Conservation (phyloP, 2,797 vertebrate species). For the Myotis findleyi region DNA sequence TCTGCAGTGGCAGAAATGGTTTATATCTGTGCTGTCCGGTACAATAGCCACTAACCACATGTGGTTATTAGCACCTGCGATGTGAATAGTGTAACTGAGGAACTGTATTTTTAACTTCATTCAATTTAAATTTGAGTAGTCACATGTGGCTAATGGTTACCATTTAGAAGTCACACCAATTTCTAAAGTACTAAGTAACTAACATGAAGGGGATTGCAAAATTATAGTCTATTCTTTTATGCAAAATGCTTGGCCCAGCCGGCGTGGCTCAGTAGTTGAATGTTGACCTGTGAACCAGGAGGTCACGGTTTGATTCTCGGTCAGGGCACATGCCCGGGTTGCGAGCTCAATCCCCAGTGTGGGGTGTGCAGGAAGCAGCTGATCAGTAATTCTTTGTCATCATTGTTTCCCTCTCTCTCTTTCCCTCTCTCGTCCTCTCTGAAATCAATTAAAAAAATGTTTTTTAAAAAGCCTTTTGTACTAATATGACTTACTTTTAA, state of each 20-base stretch:
- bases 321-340: no score
- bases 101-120: not conserved
- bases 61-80: not conserved
- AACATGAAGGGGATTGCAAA: not conserved
- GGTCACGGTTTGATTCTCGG: no score
- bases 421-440: no score
- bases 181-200: not conserved
- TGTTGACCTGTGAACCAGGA: no score
- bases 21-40: not conserved
- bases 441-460: no score
- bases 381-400: no score
- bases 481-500: not conserved
- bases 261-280: no score
- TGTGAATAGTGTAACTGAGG: not conserved
- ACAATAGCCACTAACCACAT: not conserved
- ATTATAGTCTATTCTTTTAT: not conserved
- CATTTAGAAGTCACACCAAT: not conserved
- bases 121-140: not conserved
- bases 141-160: not conserved
- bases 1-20: not conserved
- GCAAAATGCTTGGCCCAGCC: not conserved
- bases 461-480: not conserved
- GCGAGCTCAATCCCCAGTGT: no score
- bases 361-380: no score
- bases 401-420: no score